phyloP scores from a whole-genome alignment of 2,797 vertebrate species.

The Cryptoblepharus egeriae region DNA sequence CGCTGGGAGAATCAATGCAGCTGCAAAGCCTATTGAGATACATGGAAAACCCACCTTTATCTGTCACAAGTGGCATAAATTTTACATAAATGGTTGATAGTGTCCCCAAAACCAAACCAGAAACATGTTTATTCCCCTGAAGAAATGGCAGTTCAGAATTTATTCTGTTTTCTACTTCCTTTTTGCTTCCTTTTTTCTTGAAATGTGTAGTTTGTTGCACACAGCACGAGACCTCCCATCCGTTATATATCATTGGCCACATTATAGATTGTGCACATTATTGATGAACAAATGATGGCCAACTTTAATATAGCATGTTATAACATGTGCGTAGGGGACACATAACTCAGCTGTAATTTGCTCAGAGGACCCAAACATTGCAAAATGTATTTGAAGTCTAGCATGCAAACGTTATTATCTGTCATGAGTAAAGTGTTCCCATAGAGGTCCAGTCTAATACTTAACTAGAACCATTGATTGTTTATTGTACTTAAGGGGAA shows the following conservation, averaged over 20 bases:
- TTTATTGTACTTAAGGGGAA: background rate
- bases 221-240: slow-evolving; percentile 22
- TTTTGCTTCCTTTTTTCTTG: slow-evolving; percentile 23
- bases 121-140: slow-evolving; percentile 51
- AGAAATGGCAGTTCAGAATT: slow-evolving; percentile 35
- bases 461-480: background rate
- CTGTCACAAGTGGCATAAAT: slow-evolving; percentile 53
- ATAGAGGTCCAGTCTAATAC: slow-evolving; percentile 8
- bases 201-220: slow-evolving; percentile 39
- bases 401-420: slow-evolving; percentile 4
- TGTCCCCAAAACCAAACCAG: slow-evolving; percentile 41
- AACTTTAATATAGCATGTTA: slow-evolving; percentile 42
- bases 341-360: slow-evolving; percentile 30
- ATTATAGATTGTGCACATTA: slow-evolving; percentile 42
- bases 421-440: background rate
- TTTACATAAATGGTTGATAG: no score
- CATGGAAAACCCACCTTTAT: slow-evolving; percentile 55
- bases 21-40: slow-evolving; percentile 41
- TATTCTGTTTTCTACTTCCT: slow-evolving; percentile 38
- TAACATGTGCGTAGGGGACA: background rate
- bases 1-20: slow-evolving; percentile 22
- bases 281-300: slow-evolving; percentile 3
- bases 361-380: slow-evolving; percentile 21
- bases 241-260: slow-evolving; percentile 43
- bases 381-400: slow-evolving; percentile 14